Evolutionary conservation across 2,113 vertebrate genomes (phyloP).

Genomic region (Mobula hypostoma): DNA sequence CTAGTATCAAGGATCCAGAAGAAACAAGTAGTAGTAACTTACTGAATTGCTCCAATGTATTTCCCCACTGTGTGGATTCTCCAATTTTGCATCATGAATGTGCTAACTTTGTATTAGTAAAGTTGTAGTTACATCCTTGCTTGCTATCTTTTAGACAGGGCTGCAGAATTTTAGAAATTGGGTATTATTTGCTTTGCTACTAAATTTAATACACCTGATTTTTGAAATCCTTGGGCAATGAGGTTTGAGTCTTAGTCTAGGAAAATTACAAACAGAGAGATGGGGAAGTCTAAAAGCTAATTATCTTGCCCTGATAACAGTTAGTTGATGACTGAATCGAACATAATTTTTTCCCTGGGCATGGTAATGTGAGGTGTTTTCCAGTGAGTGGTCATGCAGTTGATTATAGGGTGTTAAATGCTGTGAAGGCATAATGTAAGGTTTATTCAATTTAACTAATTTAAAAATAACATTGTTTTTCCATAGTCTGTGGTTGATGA

Average conservation of each 20-base stretch:
- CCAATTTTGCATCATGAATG: background rate
- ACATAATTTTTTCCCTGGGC: background rate
- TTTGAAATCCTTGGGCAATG: background rate
- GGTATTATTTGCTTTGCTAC: background rate
- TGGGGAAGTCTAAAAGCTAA: too few relatives aligned
- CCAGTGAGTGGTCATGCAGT: background rate
- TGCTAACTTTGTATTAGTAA: background rate
- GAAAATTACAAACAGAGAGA: background rate
- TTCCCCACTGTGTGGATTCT: background rate
- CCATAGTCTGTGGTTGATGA: constrained; percentile 91
- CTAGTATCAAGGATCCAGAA: background rate
- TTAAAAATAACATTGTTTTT: constrained; percentile 41
- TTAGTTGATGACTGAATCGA: background rate
- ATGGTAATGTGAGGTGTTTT: background rate
- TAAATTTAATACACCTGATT: background rate
- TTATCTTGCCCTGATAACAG: background rate
- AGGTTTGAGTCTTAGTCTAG: background rate
- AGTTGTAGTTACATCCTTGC: background rate
- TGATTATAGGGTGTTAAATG: background rate
- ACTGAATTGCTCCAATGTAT: background rate
- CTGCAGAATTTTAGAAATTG: background rate
- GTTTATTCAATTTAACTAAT: background rate
- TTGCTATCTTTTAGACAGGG: background rate
- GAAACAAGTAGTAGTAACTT: background rate
- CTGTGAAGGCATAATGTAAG: background rate